Evolutionary conservation across 2,888 invertebrate genomes (phyloP), one percentile per base, ranked within the genome.

Genomic region (Pollenia amentaria): DNA sequence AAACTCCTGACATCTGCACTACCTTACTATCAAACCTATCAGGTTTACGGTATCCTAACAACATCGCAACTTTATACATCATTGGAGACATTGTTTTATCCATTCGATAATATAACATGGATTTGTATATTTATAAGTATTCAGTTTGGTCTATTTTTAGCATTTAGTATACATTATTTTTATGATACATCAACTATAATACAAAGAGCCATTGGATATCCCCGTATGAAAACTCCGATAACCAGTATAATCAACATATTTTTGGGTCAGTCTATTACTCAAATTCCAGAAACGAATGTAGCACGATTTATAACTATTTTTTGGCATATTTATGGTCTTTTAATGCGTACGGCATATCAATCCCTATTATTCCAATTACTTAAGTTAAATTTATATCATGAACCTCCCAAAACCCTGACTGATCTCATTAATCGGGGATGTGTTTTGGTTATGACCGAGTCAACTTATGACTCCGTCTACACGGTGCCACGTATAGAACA

Each of bases 11-110:
- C 89, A 1, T 87, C 87, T 0, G 88, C 89, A 0, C 55, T 89
- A 18, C 88, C 90, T 0, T 90, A 90, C 60, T 90, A 90, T 73
- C 90, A 90, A 82, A 88, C 89, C 1, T 88, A 88, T 73, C 88
- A 89, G 55, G 81, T 89, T 7, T 88, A 89, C 16, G 85, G 88
- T 3, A 67, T 89, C 3, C 51, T 88, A 0, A 69, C 69, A 9
- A 78, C 83, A 0, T 72, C 86, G 1, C 80, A 87, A 10, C 82
- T 87, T 1, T 90, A 89, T 69, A 72, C 88, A 14, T 88, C 90
- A 0, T 46, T 91, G 18, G 88, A 90, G 76, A 88, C 88, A 38
- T 72, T 91, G 2, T 18, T 85, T 1, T 89, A 89, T 69, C 89
- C 91, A 1, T 90, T 90, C 60, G 82, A 88, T 55, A 38, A 44